These are phyloP conservation scores for Apodemus speciosus DNA, from an alignment of 2,113 vertebrate genomes.

Conservation along the genomic window DNA sequence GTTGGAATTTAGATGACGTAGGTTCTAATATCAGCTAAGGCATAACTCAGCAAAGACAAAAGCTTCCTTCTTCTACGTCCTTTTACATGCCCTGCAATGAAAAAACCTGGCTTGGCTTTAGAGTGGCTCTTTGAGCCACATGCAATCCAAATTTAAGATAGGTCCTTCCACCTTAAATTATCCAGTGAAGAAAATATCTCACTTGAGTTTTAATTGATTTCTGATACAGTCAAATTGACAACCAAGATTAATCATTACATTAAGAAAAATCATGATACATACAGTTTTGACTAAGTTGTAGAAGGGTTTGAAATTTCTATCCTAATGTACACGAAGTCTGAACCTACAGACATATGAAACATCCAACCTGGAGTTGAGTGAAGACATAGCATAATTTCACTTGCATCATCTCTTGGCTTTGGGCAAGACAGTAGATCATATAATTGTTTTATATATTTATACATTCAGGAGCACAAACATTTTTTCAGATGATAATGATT, in stretches of 20 bases:
- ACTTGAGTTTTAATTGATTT: neutral
- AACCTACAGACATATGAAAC: too few relatives aligned
- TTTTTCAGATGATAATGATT: neutral
- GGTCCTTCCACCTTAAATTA: neutral
- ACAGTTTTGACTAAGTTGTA: neutral
- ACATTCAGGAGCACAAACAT: too few relatives aligned
- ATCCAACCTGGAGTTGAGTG: neutral
- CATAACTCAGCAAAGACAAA: neutral
- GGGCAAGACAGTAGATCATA: neutral
- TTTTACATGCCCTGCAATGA: neutral
- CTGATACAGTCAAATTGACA: neutral
- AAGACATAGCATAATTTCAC: neutral
- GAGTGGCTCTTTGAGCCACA: neutral
- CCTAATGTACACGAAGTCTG: neutral
- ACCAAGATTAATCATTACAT: neutral
- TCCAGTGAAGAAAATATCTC: neutral
- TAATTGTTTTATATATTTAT: neutral
- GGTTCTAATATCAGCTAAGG: neutral
- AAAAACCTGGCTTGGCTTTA: neutral
- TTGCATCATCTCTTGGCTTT: neutral
- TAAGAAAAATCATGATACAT: neutral
- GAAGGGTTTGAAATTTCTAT: neutral
- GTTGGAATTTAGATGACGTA: neutral
- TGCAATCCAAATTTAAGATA: neutral
- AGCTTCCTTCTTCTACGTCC: neutral